Evolutionary conservation across 2,888 invertebrate genomes (phyloP).

Genomic region (Ethmia dodecea): DNA sequence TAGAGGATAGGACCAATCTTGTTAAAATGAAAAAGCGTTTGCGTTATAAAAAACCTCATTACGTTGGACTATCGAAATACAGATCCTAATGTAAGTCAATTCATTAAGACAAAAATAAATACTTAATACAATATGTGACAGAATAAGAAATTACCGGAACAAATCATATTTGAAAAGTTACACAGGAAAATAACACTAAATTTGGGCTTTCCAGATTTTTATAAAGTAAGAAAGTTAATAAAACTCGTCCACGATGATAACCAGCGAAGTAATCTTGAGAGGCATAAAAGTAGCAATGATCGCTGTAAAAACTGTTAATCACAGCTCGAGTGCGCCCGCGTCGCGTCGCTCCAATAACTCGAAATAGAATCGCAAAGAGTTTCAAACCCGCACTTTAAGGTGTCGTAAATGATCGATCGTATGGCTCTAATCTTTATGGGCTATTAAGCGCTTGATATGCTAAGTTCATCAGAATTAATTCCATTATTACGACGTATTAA

Average conservation of each 20-base stretch:
- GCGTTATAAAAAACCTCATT: no score
- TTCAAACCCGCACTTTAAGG: constrained; percentile 37
- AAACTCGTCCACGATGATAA: neutral
- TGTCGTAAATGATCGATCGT: constrained; percentile 46
- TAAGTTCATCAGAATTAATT: constrained; percentile 32
- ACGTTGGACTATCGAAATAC: no score
- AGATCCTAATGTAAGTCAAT: no score
- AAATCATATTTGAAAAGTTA: no score
- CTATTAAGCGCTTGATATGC: constrained; percentile 44
- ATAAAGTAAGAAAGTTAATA: no score
- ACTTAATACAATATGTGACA: no score
- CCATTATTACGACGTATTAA: constrained; percentile 26
- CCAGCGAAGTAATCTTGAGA: constrained; percentile 35
- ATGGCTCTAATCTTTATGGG: constrained; percentile 45
- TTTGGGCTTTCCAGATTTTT: no score
- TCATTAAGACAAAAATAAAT: no score
- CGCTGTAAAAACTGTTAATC: constrained; percentile 62
- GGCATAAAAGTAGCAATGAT: constrained; percentile 39
- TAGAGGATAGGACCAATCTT: no score
- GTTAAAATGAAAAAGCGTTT: no score
- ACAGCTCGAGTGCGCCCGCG: constrained; percentile 33
- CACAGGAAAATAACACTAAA: no score
- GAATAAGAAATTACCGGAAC: no score
- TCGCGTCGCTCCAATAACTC: constrained; percentile 46
- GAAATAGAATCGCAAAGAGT: constrained; percentile 54